A percentile compares a stretch with the other conserved stretches of the same genome.
These are phyloP conservation scores for Achroia grisella DNA, from an alignment of 1,140 invertebrate species.

Conservation along the genomic window DNA sequence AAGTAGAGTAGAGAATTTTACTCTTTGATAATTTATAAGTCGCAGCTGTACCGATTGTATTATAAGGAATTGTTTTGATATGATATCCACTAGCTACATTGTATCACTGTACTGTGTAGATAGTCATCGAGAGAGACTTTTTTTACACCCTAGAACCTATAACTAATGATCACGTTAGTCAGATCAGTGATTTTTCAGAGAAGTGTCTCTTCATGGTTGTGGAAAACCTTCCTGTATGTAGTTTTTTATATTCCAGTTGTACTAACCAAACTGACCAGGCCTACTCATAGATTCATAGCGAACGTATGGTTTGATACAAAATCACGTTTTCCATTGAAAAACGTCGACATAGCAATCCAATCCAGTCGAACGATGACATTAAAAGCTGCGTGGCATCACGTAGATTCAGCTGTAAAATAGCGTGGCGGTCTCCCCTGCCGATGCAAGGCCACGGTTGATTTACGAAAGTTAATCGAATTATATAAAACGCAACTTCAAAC, in stretches of 20 bases:
- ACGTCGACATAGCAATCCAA: conserved; percentile 34
- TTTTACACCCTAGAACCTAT: no score
- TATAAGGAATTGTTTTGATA: no score
- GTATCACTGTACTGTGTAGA: no score
- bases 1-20: no score
- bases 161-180: no score
- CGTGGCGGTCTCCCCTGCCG: conserved; percentile 20
- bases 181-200: no score
- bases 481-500: conserved; percentile 21
- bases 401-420: conserved; percentile 40
- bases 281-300: neutral
- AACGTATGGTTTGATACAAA: conserved; percentile 31
- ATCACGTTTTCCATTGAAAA: conserved; percentile 44
- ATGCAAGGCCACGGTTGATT: conserved; percentile 32
- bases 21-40: no score
- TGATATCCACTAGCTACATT: no score
- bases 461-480: conserved; percentile 50
- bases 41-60: no score
- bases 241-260: neutral
- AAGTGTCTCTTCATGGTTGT: no score
- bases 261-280: neutral
- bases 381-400: conserved; percentile 43
- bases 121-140: no score
- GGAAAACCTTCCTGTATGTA: no score
- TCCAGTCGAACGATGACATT: conserved; percentile 31